A percentile compares a stretch with the other conserved stretches of the same genome.
phyloP scores from a whole-genome alignment of 2,113 vertebrate species.

The Nibea coibor region DNA sequence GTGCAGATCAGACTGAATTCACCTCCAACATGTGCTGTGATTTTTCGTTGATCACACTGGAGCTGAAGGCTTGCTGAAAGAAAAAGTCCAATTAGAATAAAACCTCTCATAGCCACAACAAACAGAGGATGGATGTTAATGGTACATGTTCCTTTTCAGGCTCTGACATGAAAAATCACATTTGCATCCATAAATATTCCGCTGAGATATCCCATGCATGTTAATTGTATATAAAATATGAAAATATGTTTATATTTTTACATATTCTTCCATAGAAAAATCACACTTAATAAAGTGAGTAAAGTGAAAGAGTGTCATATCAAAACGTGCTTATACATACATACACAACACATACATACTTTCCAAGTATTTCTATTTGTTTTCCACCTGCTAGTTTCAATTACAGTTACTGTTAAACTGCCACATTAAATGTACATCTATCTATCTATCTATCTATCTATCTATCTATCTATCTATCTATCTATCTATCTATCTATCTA shows the following conservation, averaged over 20 bases:
- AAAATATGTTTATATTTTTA: no score
- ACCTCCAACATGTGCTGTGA: slow-evolving; percentile 60
- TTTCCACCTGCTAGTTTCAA: background rate
- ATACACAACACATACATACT: no score
- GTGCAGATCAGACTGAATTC: slow-evolving; percentile 68
- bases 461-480: no score
- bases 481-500: no score
- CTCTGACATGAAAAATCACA: background rate
- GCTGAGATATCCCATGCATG: background rate
- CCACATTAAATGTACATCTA: background rate
- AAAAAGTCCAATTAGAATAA: background rate
- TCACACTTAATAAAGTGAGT: background rate
- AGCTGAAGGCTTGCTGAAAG: slow-evolving; percentile 75
- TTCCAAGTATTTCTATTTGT: background rate
- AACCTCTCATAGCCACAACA: background rate
- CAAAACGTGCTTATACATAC: no score
- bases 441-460: no score
- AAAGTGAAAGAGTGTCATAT: background rate
- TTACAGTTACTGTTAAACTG: background rate
- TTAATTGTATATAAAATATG: no score
- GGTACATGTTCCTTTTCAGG: background rate
- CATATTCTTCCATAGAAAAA: background rate
- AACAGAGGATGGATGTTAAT: background rate
- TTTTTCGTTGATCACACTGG: slow-evolving; percentile 61
- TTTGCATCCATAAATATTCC: background rate